These are phyloP conservation scores for Paracanthobrama guichenoti DNA, from an alignment of 2,113 vertebrate genomes.

Conservation along the genomic window DNA sequence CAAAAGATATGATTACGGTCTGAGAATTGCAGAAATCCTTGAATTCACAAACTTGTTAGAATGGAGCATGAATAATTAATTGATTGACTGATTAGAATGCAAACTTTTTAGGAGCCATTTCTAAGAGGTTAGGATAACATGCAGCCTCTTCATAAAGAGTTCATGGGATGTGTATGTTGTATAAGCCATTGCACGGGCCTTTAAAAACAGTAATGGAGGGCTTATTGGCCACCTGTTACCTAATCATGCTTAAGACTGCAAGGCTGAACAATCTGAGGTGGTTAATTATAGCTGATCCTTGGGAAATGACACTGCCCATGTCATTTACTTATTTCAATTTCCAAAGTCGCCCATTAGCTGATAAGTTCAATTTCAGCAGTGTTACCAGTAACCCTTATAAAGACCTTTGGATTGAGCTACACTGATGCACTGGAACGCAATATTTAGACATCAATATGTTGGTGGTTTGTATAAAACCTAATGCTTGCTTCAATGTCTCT, in stretches of 20 bases:
- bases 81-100: neutral
- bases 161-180: constrained; percentile 57
- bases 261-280: constrained; percentile 38
- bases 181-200: constrained; percentile 57
- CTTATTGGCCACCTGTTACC: constrained; percentile 65
- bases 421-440: neutral
- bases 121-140: neutral
- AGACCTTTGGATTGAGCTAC: neutral
- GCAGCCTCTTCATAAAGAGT: neutral
- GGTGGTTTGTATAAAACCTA: neutral
- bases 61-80: neutral
- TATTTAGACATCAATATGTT: neutral
- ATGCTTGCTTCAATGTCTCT: neutral
- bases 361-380: neutral
- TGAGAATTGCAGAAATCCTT: no score
- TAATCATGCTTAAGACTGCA: constrained; percentile 51
- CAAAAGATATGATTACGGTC: no score
- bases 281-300: constrained; percentile 54
- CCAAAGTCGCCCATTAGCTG: neutral
- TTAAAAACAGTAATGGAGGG: constrained; percentile 65
- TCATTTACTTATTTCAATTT: neutral
- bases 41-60: no score
- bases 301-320: constrained; percentile 35
- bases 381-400: neutral
- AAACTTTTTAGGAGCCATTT: neutral